These are phyloP conservation scores for Colossoma macropomum DNA, from an alignment of 2,113 vertebrate species.

Conservation along the genomic window DNA sequence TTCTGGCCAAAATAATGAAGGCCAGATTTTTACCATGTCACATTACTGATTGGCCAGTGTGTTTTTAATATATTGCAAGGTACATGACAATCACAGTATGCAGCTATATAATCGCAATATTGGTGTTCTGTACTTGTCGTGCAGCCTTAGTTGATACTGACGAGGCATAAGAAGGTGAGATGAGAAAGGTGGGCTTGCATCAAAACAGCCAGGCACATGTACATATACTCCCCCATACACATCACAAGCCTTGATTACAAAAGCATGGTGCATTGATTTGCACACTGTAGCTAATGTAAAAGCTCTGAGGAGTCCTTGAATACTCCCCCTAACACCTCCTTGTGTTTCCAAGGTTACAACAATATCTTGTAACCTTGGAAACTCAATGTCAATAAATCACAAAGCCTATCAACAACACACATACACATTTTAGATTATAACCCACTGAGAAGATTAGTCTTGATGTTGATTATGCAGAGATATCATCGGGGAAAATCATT, in stretches of 20 bases:
- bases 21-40: too few species aligned
- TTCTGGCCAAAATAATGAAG: too few species aligned
- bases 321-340: neutral
- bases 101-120: neutral
- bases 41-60: too few species aligned
- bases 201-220: neutral
- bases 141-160: neutral
- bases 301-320: neutral
- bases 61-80: too few species aligned
- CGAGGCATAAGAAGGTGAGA: neutral
- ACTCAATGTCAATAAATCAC: neutral
- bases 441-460: neutral
- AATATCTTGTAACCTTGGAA: neutral
- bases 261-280: too few species aligned
- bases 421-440: neutral
- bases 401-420: neutral
- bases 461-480: neutral
- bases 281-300: neutral
- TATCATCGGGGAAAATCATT: neutral
- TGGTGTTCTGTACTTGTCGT: neutral
- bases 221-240: neutral
- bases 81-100: too few species aligned
- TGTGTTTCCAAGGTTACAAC: neutral
- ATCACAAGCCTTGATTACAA: too few species aligned
- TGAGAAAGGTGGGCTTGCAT: neutral